phyloP scores from a whole-genome alignment of 2,888 invertebrate species.

The Amorpha juglandis region DNA sequence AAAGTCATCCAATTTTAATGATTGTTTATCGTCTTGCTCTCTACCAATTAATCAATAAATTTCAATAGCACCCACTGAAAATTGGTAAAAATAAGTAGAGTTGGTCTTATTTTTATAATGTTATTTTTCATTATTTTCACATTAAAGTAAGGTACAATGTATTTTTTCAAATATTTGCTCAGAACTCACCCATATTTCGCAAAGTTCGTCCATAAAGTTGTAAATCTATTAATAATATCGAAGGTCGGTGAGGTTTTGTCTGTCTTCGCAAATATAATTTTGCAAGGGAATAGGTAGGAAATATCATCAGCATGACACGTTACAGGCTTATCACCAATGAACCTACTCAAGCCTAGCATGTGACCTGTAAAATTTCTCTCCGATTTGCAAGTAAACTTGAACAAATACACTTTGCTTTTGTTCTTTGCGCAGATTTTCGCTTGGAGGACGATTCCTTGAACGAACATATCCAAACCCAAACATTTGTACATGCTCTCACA shows the following conservation, averaged over 20 bases:
- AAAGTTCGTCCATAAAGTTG: conserved; percentile 68
- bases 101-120: too few relatives aligned
- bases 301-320: conserved; percentile 58
- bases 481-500: conserved; percentile 44
- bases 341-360: conserved; percentile 37
- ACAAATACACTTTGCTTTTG: conserved; percentile 53
- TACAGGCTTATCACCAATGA: conserved; percentile 39
- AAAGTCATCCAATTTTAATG: too few relatives aligned
- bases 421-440: conserved; percentile 45
- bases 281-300: conserved; percentile 53
- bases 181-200: conserved; percentile 40
- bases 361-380: conserved; percentile 53
- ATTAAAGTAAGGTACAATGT: too few relatives aligned
- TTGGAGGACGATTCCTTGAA: conserved; percentile 45
- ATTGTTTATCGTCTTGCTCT: too few relatives aligned
- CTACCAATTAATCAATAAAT: too few relatives aligned
- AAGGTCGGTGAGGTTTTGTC: conserved; percentile 47
- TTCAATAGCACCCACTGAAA: too few relatives aligned
- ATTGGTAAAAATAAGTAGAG: too few relatives aligned
- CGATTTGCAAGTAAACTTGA: conserved; percentile 59
- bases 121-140: too few relatives aligned
- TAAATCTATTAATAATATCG: conserved; percentile 54
- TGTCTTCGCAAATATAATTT: conserved; percentile 41
- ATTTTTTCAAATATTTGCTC: too few relatives aligned
- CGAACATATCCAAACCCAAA: conserved; percentile 47